These are phyloP conservation scores for Rhinogobio ventralis DNA, from an alignment of 2,797 vertebrate genomes.

Conservation along the genomic window DNA sequence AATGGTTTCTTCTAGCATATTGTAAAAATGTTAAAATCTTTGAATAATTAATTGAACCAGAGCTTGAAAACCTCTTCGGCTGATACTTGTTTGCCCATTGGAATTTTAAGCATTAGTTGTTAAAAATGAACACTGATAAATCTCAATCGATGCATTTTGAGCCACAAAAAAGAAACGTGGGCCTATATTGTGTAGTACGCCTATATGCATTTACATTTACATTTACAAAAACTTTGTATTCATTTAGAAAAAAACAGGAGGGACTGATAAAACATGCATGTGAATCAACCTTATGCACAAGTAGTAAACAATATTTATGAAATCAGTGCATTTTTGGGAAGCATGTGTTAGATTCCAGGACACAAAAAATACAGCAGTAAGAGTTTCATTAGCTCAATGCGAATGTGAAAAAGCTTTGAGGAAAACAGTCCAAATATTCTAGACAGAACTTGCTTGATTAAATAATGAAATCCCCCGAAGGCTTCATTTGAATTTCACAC, in stretches of 20 bases:
- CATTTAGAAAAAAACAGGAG: neutral
- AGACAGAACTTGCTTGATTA: conserved; percentile 46
- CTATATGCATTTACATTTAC: neutral
- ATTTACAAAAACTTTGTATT: neutral
- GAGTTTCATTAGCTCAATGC: conserved; percentile 31
- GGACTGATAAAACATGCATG: neutral
- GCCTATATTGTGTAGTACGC: neutral
- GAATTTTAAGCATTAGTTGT: neutral
- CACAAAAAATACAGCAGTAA: conserved; percentile 18
- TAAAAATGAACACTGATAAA: neutral
- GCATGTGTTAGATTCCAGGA: conserved; percentile 27
- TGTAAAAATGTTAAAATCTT: conserved; percentile 50
- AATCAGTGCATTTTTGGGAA: conserved; percentile 37
- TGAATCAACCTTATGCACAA: neutral
- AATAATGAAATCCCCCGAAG: conserved; percentile 49
- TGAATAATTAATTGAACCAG: conserved; percentile 41
- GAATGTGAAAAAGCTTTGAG: conserved; percentile 20
- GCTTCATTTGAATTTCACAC: conserved; percentile 51
- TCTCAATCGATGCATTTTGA: neutral
- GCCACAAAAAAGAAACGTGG: neutral
- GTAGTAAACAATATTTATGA: conserved; percentile 26
- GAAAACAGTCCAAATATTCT: conserved; percentile 44
- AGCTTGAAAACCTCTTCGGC: conserved; percentile 25
- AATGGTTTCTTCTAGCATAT: conserved; percentile 46
- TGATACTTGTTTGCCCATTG: conserved; percentile 26